Evolutionary conservation across 2,113 vertebrate genomes (phyloP).

Genomic region (Sterna hirundo): DNA sequence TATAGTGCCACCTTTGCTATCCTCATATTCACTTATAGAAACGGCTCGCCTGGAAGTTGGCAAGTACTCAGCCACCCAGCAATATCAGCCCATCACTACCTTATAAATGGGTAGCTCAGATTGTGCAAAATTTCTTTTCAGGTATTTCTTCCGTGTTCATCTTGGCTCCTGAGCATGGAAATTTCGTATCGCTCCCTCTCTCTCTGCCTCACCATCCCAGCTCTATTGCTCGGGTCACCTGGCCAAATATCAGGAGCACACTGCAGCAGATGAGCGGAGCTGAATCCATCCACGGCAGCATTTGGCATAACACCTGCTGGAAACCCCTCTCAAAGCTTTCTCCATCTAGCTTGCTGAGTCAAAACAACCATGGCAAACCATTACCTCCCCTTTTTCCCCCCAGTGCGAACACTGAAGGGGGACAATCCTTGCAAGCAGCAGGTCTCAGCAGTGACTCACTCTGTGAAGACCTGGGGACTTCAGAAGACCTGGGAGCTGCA

Average conservation of each 20-base stretch:
- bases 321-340: background rate
- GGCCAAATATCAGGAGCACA: background rate
- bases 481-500: background rate
- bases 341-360: background rate
- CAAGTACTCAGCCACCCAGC: background rate
- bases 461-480: background rate
- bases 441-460: background rate
- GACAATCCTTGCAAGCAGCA: background rate
- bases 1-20: background rate
- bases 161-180: background rate
- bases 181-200: background rate
- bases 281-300: background rate
- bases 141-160: background rate
- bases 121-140: background rate
- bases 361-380: background rate
- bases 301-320: background rate
- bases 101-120: background rate
- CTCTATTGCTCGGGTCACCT: background rate
- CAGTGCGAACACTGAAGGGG: background rate
- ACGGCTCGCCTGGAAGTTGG: background rate
- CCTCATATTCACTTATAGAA: background rate
- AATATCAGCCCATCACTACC: background rate
- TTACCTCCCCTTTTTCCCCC: no score
- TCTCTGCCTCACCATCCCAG: background rate
- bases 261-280: background rate